A percentile compares a stretch with the other conserved stretches of the same genome.
These are phyloP conservation scores for Lepidurus couesii DNA, from an alignment of 1,140 invertebrate genomes.

Conservation along the genomic window DNA sequence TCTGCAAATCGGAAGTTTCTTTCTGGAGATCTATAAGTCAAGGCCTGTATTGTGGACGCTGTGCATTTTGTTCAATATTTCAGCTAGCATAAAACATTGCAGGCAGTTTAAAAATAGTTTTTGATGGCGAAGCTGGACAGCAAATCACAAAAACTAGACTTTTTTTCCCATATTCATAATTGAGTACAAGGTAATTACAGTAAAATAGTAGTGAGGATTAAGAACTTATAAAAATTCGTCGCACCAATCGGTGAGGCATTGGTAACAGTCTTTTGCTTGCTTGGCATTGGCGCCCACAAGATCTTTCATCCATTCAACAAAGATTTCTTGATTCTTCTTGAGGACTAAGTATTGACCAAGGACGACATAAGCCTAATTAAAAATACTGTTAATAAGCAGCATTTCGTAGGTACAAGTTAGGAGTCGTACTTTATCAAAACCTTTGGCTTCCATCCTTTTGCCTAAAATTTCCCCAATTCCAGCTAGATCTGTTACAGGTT, in stretches of 20 bases:
- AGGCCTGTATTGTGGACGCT: background rate
- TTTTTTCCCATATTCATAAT: background rate
- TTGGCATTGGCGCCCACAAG: conserved; percentile 80
- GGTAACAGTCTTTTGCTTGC: conserved; percentile 86
- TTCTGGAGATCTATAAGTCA: too few relatives aligned
- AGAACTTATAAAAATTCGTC: conserved; percentile 73
- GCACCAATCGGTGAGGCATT: conserved; percentile 93
- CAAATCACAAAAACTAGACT: background rate
- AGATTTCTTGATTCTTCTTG: conserved; percentile 93
- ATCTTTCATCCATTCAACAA: conserved; percentile 96
- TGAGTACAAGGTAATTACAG: background rate
- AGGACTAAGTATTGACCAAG: conserved; percentile 94
- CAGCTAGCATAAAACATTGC: background rate
- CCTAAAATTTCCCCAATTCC: conserved; percentile 88
- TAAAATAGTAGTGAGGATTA: background rate
- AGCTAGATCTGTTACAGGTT: conserved; percentile 84
- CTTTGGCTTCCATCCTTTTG: conserved; percentile 68
- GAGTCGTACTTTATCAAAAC: conserved; percentile 78
- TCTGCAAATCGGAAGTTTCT: too few relatives aligned
- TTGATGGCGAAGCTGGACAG: background rate
- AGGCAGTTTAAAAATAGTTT: conserved; percentile 11
- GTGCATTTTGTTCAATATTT: background rate
- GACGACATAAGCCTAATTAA: conserved; percentile 88
- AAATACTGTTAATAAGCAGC: conserved; percentile 35
- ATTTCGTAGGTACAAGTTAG: background rate